Evolutionary conservation across 2,888 invertebrate genomes (phyloP).

Genomic region (Melipona beecheii): DNA sequence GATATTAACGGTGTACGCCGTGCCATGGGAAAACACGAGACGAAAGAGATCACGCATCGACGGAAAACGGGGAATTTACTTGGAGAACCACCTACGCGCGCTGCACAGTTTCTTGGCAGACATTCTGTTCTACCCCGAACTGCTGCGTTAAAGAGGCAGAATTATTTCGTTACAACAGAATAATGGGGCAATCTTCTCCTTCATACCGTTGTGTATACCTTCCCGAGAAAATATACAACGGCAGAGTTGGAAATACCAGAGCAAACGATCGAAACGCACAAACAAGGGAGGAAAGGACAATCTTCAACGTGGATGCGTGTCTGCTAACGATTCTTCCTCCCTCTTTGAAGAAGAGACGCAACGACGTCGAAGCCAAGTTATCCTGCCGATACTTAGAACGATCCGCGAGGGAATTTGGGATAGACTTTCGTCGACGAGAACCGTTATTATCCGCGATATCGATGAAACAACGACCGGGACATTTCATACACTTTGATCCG

Average conservation of each 20-base stretch:
- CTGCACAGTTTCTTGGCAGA: not conserved
- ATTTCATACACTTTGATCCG: not conserved
- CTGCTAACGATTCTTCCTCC: not conserved
- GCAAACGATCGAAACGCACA: constrained; percentile 7
- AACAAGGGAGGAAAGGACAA: not conserved
- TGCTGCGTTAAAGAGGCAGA: not conserved
- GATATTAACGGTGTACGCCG: not conserved
- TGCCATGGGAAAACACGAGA: not conserved
- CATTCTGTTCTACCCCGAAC: not conserved
- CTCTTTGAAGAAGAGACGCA: not conserved
- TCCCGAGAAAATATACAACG: not conserved
- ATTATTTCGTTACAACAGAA: not conserved
- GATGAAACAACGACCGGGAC: constrained; percentile 28
- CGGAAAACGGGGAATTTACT: not conserved
- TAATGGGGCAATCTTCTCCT: not conserved
- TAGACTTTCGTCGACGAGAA: not conserved
- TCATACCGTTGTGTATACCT: not conserved
- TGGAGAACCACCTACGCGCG: not conserved
- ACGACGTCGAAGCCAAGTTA: not conserved
- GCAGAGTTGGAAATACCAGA: not conserved
- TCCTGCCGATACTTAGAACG: not conserved
- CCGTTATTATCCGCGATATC: constrained; percentile 12
- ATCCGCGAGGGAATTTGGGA: too few species aligned
- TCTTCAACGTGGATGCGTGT: not conserved
- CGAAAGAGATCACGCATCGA: not conserved